Evolutionary conservation across 2,888 invertebrate genomes (phyloP), one percentile per base, ranked within the genome.

Genomic region (Epinotia bilunana): DNA sequence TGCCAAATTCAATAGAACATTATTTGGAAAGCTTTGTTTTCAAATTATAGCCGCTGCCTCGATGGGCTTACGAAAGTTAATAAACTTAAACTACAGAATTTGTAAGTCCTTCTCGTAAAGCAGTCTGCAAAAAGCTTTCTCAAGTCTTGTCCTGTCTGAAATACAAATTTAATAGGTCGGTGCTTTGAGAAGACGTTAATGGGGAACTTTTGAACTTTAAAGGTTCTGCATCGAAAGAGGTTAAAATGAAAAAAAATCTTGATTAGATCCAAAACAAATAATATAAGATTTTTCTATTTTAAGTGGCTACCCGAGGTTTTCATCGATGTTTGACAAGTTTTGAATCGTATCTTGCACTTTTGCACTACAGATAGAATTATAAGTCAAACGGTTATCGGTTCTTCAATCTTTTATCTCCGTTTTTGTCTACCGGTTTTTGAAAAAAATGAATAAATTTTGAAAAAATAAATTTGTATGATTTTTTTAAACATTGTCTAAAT

Each of bases 41-140:
- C 28, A 67, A 72, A 72, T 60, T 60, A 74, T 61, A 33, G 63
- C 11, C 65, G 61, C 20, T 67, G 67, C 57, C 20, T 61, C 11
- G 61, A 75, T 72, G 57, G 43, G 28, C 75, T 75, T 65, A 71
- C n/a, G 49, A 53, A 74, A 71, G 53, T 74, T 61, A 61, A 43
- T 43, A 67, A 67, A 67, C 62, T 74, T 33, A 57, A 75, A 75
- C 75, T 65, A 62, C 70, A 55, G 53, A 74, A 65, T 75, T 67
- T 72, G 46, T 67, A 67, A 75, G 67, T 67, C 65, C 55, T 72
- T 28, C 39, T 63, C 13, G 28, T 49, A 58, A 70, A 70, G 64
- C 49, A 74, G 70, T 65, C 55, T 71, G 69, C 74, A 53, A 60
- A 75, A 71, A 75, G 71, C 60, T 72, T 16, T 16, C 43, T 16